These are phyloP conservation scores for Hippocampus kuda DNA, from an alignment of 2,797 vertebrate species.

Conservation along the genomic window DNA sequence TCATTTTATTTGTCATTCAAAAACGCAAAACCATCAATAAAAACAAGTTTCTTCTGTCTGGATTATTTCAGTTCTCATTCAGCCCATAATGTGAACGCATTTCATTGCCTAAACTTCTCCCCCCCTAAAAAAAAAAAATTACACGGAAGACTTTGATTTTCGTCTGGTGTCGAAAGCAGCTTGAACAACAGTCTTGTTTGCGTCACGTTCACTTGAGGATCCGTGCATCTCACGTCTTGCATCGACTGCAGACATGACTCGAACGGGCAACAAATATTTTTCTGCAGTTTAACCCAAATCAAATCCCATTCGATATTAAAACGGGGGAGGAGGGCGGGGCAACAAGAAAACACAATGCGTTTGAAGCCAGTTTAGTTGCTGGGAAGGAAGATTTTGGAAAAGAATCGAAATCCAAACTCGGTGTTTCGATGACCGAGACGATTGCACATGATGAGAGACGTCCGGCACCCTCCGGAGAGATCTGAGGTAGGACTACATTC, in stretches of 20 bases:
- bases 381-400: neutral
- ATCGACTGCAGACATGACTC: neutral
- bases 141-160: constrained; percentile 7
- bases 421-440: neutral
- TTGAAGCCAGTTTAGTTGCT: neutral
- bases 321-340: too few relatives aligned
- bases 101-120: constrained; percentile 38
- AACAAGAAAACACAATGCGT: neutral
- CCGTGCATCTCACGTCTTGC: neutral
- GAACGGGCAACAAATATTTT: neutral
- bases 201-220: neutral
- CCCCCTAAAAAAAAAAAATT: constrained; percentile 8
- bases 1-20: constrained; percentile 42
- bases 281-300: too few relatives aligned
- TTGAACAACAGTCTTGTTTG: neutral
- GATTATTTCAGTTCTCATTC: constrained; percentile 27
- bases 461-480: neutral
- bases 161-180: neutral
- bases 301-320: neutral
- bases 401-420: neutral
- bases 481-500: constrained; percentile 7
- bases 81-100: constrained; percentile 38
- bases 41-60: constrained; percentile 17
- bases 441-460: constrained; percentile 5
- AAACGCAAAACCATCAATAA: constrained; percentile 20